Base-by-base conservation (phyloP, 2,888 invertebrate genomes). In the Hypercompe scribonia region DNA sequence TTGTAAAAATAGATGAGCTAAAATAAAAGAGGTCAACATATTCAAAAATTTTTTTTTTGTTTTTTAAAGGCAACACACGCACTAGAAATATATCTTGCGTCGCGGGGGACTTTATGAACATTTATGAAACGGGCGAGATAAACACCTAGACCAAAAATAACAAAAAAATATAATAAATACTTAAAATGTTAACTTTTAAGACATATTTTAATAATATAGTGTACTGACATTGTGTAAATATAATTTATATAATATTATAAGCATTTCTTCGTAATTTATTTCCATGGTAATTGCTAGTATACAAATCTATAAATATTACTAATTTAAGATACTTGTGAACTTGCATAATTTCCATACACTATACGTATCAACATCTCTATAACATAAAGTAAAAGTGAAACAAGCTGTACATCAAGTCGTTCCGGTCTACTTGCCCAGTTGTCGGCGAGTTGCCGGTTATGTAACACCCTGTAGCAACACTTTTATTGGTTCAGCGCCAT, bases 381-480 rank as follows among this genome's bases (percentile, higher is more conserved):
- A 74, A 50, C 46, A 72, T 66, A 65, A 75, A 75, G 75, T 75
- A 81, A 83, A 82, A 84, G 76, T 78, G 65, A 89, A 72, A 75
- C 92, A 86, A 36, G 78, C 92, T 93, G 91, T 94, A 91, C 84
- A 87, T 72, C 68, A 71, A 58, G 76, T 68, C 89, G 93, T 94
- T 94, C 92, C 94, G 93, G 93, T 94, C 94, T 93, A 94, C 88
- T 94, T 94, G 89, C 79, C 85, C 82, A 83, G 89, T 91, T 90
- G 90, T 88, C 89, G 85, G 84, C 78, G 77, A 85, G 87, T 85
- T 84, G 88, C 87, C 79, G 83, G 85, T 93, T 93, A 93, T 91
- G 92, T 91, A 94, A 94, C 92, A 91, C 90, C 91, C 92, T 92
- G 92, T 92, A 91, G 89, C 88, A 91, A 92, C 75, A 83, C 82